A percentile compares a stretch with the other conserved stretches of the same genome.
phyloP scores from a whole-genome alignment of 1,140 invertebrate genomes.

The Heterodera carotae region DNA sequence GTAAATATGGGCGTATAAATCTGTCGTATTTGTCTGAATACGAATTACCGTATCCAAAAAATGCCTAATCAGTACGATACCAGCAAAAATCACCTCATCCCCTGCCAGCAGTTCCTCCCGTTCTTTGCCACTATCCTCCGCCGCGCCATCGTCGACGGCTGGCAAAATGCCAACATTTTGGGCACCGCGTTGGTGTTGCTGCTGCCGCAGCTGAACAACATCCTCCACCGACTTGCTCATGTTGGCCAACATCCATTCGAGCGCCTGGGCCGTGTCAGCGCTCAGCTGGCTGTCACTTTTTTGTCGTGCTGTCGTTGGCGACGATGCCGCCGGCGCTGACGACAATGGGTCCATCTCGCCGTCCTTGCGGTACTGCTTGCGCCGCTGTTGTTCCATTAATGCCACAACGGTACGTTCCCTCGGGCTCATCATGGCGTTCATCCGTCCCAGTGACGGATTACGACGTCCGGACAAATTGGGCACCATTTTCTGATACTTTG shows the following conservation, averaged over 20 bases:
- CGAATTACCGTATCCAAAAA: no score
- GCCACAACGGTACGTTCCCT: not conserved
- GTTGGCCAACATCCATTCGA: conserved; percentile 42
- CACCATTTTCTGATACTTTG: not conserved
- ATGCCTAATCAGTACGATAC: no score
- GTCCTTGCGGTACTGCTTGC: not conserved
- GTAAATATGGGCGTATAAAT: no score
- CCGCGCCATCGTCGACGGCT: not conserved
- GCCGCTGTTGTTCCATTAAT: not conserved
- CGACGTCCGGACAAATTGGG: not conserved
- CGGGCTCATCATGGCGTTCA: not conserved
- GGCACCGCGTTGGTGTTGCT: not conserved
- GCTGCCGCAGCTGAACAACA: not conserved
- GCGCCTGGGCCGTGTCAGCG: conserved; percentile 31
- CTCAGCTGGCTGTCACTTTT: no score
- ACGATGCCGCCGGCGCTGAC: no score
- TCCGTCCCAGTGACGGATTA: not conserved
- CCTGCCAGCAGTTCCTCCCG: not conserved
- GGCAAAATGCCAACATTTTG: conserved; percentile 5
- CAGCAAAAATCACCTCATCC: not conserved
- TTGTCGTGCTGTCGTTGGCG: no score
- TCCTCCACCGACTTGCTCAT: conserved; percentile 33
- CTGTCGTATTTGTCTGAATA: no score
- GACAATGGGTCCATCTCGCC: not conserved
- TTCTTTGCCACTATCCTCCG: not conserved